phyloP scores from a whole-genome alignment of 2,113 vertebrate species.

The Seriola rivoliana region DNA sequence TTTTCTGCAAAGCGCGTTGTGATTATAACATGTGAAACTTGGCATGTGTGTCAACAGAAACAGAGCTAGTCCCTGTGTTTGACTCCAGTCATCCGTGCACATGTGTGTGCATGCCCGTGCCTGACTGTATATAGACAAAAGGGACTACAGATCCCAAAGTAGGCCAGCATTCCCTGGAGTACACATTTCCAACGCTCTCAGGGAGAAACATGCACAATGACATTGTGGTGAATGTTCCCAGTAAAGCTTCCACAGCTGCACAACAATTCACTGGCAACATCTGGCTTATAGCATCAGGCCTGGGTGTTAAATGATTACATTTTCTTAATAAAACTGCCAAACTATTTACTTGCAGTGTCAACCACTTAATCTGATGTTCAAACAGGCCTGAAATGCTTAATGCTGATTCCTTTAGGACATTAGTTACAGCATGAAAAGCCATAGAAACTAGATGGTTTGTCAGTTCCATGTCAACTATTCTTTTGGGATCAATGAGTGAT shows the following conservation, averaged over 20 bases:
- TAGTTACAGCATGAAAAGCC: background rate
- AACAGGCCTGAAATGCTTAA: background rate
- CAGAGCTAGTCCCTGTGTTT: constrained; percentile 14
- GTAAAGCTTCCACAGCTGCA: constrained; percentile 55
- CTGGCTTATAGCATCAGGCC: constrained; percentile 50
- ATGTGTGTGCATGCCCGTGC: constrained; percentile 32
- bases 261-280: constrained; percentile 66
- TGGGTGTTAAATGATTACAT: constrained; percentile 36
- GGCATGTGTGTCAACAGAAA: constrained; percentile 40
- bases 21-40: constrained; percentile 27
- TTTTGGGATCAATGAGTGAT: constrained; percentile 19
- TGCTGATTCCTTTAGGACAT: background rate
- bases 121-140: constrained; percentile 48
- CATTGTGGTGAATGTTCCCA: constrained; percentile 59
- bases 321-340: constrained; percentile 52
- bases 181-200: constrained; percentile 55
- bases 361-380: constrained; percentile 36
- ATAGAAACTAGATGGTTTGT: constrained; percentile 1
- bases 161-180: constrained; percentile 73
- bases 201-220: constrained; percentile 63
- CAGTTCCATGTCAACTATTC: constrained; percentile 22
- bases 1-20: background rate
- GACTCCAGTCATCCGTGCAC: constrained; percentile 10
- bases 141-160: constrained; percentile 69
- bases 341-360: constrained; percentile 56